These are phyloP conservation scores for Chrysomallon squamiferum DNA, from an alignment of 1,140 invertebrate species.

Conservation along the genomic window DNA sequence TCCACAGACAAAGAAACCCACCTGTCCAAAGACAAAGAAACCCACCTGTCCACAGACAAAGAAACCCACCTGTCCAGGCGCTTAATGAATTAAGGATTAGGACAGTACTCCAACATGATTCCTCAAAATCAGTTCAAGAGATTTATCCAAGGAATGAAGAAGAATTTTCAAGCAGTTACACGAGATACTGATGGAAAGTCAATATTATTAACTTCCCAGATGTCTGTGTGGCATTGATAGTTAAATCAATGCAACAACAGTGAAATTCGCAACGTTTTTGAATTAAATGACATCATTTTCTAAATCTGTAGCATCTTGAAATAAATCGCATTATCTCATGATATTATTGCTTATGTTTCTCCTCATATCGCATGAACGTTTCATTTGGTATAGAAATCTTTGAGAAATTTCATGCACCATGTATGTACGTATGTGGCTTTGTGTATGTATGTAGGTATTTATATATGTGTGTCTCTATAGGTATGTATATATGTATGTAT, in stretches of 20 bases:
- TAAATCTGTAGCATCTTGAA: constrained; percentile 1
- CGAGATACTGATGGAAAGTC: background rate
- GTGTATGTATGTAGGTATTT: too few species aligned
- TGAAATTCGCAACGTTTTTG: too few species aligned
- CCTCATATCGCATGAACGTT: background rate
- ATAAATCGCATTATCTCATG: background rate
- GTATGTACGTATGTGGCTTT: too few species aligned
- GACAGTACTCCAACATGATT: background rate
- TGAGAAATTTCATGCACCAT: too few species aligned
- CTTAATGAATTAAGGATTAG: constrained; percentile 1
- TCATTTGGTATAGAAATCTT: background rate
- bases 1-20: constrained; percentile 58
- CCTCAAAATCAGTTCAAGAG: background rate
- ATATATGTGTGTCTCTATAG: too few species aligned
- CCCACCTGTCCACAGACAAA: too few species aligned
- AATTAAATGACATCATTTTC: too few species aligned
- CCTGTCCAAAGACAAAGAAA: too few species aligned
- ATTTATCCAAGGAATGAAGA: background rate
- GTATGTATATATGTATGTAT: too few species aligned
- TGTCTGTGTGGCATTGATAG: background rate
- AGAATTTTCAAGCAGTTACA: background rate
- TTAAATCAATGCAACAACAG: background rate
- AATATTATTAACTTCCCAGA: too few species aligned
- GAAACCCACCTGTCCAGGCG: constrained; percentile 6
- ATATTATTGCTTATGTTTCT: background rate